Evolutionary conservation across 2,113 vertebrate species (phyloP).

Genomic region (Bos indicus): DNA sequence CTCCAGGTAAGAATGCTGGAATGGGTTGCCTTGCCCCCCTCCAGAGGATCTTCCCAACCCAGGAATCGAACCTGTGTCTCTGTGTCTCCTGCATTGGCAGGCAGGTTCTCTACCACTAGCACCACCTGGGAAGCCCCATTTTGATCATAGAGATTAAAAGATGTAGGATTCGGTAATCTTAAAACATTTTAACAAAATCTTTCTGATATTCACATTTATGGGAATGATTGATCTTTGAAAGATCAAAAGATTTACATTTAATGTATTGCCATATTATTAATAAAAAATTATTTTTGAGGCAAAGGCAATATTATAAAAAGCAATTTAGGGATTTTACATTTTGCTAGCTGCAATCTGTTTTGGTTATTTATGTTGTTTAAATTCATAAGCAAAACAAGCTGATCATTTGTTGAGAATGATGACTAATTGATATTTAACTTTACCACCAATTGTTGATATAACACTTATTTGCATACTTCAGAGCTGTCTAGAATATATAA

Average conservation of each 20-base stretch:
- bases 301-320: not conserved
- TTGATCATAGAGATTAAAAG: not conserved
- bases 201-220: slow-evolving; percentile 41
- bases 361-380: not conserved
- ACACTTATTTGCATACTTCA: not conserved
- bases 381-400: slow-evolving; percentile 26
- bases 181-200: not conserved
- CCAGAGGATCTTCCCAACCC: not conserved
- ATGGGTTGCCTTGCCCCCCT: not conserved
- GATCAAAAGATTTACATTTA: not conserved
- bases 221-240: not conserved
- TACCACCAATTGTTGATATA: not conserved
- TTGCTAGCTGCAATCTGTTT: not conserved
- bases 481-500: not conserved
- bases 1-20: not conserved
- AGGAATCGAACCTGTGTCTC: not conserved
- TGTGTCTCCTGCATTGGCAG: not conserved
- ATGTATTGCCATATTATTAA: slow-evolving; percentile 41
- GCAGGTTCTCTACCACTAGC: not conserved
- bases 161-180: not conserved
- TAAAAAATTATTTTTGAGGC: not conserved
- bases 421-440: not conserved
- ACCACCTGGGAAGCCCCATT: not conserved
- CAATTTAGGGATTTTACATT: not conserved
- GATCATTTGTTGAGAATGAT: not conserved